Conservation (phyloP, 37 sponge, comb jelly and placozoan genomes). For the Halichondria panicea region DNA sequence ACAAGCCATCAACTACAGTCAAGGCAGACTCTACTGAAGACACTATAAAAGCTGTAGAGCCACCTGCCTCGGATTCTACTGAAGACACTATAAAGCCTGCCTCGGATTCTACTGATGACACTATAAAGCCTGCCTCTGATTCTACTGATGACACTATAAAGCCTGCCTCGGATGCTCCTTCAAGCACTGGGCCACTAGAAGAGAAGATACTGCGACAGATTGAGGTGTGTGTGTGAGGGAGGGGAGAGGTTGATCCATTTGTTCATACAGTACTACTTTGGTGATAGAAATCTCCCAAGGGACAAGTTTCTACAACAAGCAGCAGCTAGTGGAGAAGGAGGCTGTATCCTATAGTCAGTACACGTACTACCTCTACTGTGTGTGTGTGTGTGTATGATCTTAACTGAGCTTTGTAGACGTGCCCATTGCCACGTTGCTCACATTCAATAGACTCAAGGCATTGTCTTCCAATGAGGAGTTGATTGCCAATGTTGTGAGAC, state of each 20-base stretch:
- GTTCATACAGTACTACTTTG: slow-evolving; percentile 83
- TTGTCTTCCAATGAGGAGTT: slow-evolving; percentile 61
- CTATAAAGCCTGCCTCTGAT: neutral
- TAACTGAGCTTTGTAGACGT: too few relatives aligned
- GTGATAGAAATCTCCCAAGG: slow-evolving; percentile 79
- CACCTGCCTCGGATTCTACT: neutral
- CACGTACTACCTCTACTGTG: too few relatives aligned
- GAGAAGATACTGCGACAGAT: slow-evolving; percentile 81
- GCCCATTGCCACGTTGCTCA: slow-evolving; percentile 56
- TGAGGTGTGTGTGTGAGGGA: slow-evolving; percentile 47
- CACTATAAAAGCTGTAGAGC: neutral
- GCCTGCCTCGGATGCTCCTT: neutral
- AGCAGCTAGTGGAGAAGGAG: slow-evolving; percentile 41
- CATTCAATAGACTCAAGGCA: slow-evolving; percentile 86
- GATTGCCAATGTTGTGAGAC: slow-evolving; percentile 66
- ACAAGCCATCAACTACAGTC: neutral
- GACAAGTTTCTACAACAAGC: slow-evolving; percentile 85
- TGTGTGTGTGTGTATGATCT: too few relatives aligned
- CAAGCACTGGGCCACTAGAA: slow-evolving; percentile 62
- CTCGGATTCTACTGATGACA: neutral
- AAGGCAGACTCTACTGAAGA: neutral
- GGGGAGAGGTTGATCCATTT: neutral
- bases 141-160: neutral
- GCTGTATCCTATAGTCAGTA: slow-evolving; percentile 66
- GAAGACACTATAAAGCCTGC: neutral